Base-by-base conservation (phyloP, 2,113 vertebrate species). In the Corythornis vintsioides region DNA sequence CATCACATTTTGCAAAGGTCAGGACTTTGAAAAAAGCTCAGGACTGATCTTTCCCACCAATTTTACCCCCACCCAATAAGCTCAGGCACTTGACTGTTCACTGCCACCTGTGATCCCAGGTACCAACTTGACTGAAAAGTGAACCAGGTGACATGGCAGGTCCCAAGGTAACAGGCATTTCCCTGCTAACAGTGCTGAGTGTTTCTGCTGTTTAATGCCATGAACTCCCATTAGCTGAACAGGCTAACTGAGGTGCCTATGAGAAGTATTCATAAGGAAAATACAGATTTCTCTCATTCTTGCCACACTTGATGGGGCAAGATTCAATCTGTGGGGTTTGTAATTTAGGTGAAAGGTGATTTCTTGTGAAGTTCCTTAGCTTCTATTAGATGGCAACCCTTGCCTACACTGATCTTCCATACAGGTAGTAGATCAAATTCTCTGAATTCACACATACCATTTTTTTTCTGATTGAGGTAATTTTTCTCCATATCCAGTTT, bases 201-300 rank as follows among this genome's bases (percentile, higher is more conserved):
- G 43, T 15, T 59, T 53, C 33, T 26, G n/a, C 0, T 0, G 8
- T 9, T 60, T 9, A n/a, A 38, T 66, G 52, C 55, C 42, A 6
- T 13, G 13, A 74, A 52, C 50, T 57, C 65, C 31, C 4, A 5
- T 9, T 0, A 47, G 45, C 70, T 47, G 4, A 60, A 26, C 33
- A 48, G 74, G 25, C 45, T 61, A 25, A 29, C 1, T 38, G 60
- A 45, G 45, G 10, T 70, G 67, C 4, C 66, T 47, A 7, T 12
- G 22, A 12, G 5, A 74, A 47, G 21, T 11, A 53, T 13, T 61
- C 35, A 22, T 33, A 43, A 25, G 43, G 29, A 59, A 83, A 88
- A 45, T 10, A 80, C 3, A 50, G 52, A n/a, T 71, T 85, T 69
- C 20, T 81, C 22, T 63, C 38, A 43, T 50, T 75, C 61, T 66